Conservation (phyloP, 2,113 vertebrate species). For the Zosterops japonicus region DNA sequence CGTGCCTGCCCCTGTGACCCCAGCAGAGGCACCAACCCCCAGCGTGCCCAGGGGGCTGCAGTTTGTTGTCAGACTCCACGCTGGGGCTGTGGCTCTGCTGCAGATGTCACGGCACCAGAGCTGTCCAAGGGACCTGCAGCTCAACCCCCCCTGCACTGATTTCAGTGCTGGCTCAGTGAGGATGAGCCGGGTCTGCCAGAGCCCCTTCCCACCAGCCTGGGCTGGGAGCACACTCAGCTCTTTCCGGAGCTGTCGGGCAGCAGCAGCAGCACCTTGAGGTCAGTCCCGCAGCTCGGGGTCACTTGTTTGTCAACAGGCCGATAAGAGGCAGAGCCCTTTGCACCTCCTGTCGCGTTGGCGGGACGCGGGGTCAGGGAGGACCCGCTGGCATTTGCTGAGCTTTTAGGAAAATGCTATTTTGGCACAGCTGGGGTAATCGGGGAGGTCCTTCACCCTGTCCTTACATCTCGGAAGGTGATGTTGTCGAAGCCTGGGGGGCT, state of each 20-base stretch:
- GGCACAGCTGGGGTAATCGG: neutral
- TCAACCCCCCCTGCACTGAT: neutral
- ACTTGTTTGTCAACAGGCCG: neutral
- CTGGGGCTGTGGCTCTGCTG: neutral
- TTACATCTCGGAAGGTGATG: constrained; percentile 72
- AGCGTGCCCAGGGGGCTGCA: fast-evolving
- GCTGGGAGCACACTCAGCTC: neutral
- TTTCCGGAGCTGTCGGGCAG: neutral
- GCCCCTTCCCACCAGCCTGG: neutral
- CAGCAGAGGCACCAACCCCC: neutral
- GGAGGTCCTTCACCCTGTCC: neutral
- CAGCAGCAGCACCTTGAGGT: neutral
- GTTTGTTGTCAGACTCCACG: neutral
- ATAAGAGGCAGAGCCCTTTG: constrained; percentile 45
- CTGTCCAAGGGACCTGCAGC: no score
- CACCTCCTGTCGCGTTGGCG: neutral
- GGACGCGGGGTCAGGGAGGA: fast-evolving
- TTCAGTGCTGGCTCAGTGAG: neutral
- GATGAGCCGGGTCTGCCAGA: neutral
- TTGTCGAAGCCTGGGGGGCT: constrained; percentile 62
- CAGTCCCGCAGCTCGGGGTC: neutral
- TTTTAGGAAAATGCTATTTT: neutral
- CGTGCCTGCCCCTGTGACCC: fast-evolving
- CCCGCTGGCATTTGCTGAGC: neutral
- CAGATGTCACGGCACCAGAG: neutral